Base-by-base conservation (phyloP, 30 jellyfish, hydroid and myxozoan species). In the Cassiopea andromeda region DNA sequence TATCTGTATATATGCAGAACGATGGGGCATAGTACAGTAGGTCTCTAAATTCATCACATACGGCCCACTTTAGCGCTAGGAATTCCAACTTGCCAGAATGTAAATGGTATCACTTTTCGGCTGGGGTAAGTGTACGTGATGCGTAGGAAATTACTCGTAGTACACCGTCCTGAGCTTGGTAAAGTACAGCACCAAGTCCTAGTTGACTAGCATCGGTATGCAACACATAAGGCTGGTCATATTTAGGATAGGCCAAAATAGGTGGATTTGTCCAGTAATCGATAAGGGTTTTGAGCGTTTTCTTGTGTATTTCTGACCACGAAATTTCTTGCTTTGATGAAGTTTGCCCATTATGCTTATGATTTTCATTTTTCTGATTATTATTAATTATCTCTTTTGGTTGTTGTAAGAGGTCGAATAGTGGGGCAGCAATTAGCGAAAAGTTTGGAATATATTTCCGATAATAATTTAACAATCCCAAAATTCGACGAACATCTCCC, bases 31-130 rank as follows among this genome's bases (percentile, higher is more conserved):
- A 87, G 69, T 49, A 87, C 76, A 87, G 75, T 13, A 48, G 54
- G 46, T 43, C 83, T 5, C 84, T 67, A 70, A 86, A 86, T 27
- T 74, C 49, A 16, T 75, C 94, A 69, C 89, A 73, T 12, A 86
- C 73, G 2, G 94, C 89, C 91, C 94, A 86, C 49, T 86, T 86
- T 45, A 86, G 73, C 2, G 94, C 94, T 46, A 86, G 64, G 48
- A 87, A 87, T 45, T 87, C 94, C 48, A 77, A 59, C 50, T 75
- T 87, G 1, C 90, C 89, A 2, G 60, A 19, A 76, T 87, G 94
- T 46, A 83, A 73, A 44, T 74, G 17, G 80, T 87, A 76, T 7
- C 44, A 2, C 73, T 48, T 77, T 47, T 87, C 94, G 1, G 77
- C 60, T 47, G 84, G 71, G 4, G 90, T 19, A 19, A 87, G 77